A percentile compares a stretch with the other conserved stretches of the same genome.
Evolutionary conservation across 2,888 invertebrate genomes (phyloP).

Genomic region (Liposcelis brunnea): DNA sequence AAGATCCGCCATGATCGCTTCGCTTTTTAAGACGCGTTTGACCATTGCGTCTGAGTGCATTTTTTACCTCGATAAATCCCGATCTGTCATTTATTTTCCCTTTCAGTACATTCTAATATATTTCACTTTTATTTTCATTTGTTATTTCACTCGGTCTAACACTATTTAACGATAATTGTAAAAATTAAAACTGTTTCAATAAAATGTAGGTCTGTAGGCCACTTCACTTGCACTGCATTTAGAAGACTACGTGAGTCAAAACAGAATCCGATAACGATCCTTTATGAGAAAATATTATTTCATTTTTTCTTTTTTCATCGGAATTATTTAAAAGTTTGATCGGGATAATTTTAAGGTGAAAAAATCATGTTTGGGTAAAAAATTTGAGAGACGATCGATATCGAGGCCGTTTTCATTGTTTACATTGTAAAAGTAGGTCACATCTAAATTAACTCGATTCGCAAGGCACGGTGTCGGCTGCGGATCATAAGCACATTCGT

Average conservation of each 20-base stretch:
- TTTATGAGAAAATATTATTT: too few relatives aligned
- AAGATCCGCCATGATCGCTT: slow-evolving; percentile 9
- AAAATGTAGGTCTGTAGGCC: slow-evolving; percentile 79
- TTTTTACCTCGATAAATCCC: neutral
- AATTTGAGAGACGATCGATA: slow-evolving; percentile 4
- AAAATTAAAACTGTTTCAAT: slow-evolving; percentile 42
- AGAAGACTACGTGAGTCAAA: neutral
- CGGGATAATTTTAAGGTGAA: too few relatives aligned
- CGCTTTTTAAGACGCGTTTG: slow-evolving; percentile 3
- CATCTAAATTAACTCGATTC: too few relatives aligned
- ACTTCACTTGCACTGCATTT: slow-evolving; percentile 69
- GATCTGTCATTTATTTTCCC: neutral
- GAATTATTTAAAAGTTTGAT: too few relatives aligned
- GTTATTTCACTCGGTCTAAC: neutral
- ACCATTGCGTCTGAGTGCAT: slow-evolving; percentile 3
- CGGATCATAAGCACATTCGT: too few relatives aligned
- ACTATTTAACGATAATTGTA: slow-evolving; percentile 14
- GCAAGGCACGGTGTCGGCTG: too few relatives aligned
- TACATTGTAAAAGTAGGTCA: too few relatives aligned
- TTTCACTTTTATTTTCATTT: slow-evolving; percentile 3
- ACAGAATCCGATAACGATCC: too few relatives aligned
- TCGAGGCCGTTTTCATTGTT: too few relatives aligned
- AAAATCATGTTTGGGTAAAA: too few relatives aligned
- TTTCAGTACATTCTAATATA: neutral
- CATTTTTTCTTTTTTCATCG: too few relatives aligned